Evolutionary conservation across 2,888 invertebrate species (phyloP).

Genomic region (Caenorhabditis uteleia): DNA sequence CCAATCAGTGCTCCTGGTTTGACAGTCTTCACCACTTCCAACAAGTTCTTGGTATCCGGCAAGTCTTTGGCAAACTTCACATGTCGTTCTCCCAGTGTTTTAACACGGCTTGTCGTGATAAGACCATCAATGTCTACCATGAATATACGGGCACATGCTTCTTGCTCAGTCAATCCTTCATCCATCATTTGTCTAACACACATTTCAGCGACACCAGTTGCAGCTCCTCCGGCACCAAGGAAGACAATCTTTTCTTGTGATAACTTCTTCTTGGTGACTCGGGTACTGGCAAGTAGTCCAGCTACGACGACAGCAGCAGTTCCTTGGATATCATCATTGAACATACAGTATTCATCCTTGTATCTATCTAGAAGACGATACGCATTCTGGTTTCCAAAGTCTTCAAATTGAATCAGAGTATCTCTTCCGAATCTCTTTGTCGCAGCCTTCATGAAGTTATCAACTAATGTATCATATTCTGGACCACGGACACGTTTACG

Average conservation of each 20-base stretch:
- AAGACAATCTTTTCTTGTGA: constrained; percentile 87
- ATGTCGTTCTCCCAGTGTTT: constrained; percentile 49
- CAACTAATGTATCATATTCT: constrained; percentile 89
- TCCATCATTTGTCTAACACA: constrained; percentile 89
- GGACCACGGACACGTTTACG: constrained; percentile 84
- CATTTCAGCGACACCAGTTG: constrained; percentile 89
- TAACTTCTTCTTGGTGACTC: constrained; percentile 83
- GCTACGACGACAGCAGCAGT: constrained; percentile 94
- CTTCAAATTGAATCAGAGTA: constrained; percentile 84
- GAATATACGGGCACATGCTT: constrained; percentile 85
- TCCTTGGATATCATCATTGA: constrained; percentile 95
- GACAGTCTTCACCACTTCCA: constrained; percentile 81
- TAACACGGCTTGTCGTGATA: constrained; percentile 77
- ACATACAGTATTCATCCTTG: constrained; percentile 86
- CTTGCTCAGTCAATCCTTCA: constrained; percentile 79
- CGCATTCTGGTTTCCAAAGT: constrained; percentile 96
- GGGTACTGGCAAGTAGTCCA: constrained; percentile 85
- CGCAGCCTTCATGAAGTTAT: constrained; percentile 86
- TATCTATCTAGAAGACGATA: constrained; percentile 90
- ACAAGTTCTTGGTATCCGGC: constrained; percentile 80
- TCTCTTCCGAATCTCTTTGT: constrained; percentile 71
- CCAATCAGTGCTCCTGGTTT: constrained; percentile 92
- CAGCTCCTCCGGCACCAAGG: constrained; percentile 95
- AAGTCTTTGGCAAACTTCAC: constrained; percentile 72
- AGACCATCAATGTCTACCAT: constrained; percentile 95